Percentiles rank a stretch among this genome's conserved stretches.
Evolutionary conservation across 1,140 invertebrate species (phyloP).

Genomic region (Eulimnadia texana): DNA sequence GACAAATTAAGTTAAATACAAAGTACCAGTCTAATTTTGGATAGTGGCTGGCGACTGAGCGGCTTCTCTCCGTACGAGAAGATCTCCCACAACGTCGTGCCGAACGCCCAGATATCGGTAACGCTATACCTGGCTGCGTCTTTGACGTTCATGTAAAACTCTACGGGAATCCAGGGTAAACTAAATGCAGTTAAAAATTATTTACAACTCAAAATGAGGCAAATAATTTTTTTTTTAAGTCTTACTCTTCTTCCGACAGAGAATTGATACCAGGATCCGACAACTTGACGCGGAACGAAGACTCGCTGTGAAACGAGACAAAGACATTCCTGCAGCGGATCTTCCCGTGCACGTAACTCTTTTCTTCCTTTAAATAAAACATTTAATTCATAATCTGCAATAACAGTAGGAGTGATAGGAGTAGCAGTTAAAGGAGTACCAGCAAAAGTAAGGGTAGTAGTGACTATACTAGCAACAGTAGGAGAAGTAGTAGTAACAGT

Average conservation of each 20-base stretch:
- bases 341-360: conserved; percentile 64
- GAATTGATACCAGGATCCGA: conserved; percentile 55
- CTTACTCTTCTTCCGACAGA: conserved; percentile 44
- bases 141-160: conserved; percentile 52
- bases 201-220: not conserved
- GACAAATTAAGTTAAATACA: too few species aligned
- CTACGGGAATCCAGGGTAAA: conserved; percentile 70
- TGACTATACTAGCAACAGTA: too few species aligned
- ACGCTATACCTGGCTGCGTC: conserved; percentile 42
- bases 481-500: too few species aligned
- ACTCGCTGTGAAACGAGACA: conserved; percentile 47
- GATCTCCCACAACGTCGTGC: conserved; percentile 78
- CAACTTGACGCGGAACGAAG: conserved; percentile 57
- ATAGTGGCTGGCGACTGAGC: not conserved
- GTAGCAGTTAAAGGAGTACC: too few species aligned
- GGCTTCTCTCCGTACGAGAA: conserved; percentile 52
- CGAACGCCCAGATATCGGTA: conserved; percentile 75
- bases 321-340: conserved; percentile 69
- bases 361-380: conserved; percentile 42
- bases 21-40: conserved; percentile 1
- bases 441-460: too few species aligned
- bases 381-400: not conserved
- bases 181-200: conserved; percentile 33
- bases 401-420: too few species aligned
- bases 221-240: too few species aligned